These are phyloP conservation scores for Syndactyla subalaris DNA, from an alignment of 2,797 vertebrate genomes.

Conservation along the genomic window DNA sequence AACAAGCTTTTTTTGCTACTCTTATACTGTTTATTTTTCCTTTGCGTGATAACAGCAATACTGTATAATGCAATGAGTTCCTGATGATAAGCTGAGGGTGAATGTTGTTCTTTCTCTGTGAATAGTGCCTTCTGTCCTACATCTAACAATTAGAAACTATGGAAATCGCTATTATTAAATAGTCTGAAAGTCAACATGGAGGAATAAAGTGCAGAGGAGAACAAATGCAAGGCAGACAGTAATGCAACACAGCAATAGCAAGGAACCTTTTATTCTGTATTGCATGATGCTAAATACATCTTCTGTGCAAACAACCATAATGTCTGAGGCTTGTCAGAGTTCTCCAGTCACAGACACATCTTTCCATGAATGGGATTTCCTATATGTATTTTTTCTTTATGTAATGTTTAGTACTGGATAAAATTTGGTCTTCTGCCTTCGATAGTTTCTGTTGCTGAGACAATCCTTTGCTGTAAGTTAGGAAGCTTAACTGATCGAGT, in stretches of 20 bases:
- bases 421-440: background rate
- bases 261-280: background rate
- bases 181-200: background rate
- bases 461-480: background rate
- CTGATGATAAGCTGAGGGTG: background rate
- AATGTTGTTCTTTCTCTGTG: background rate
- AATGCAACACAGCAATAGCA: background rate
- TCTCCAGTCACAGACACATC: background rate
- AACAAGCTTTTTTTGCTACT: background rate
- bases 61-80: background rate
- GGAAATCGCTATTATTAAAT: background rate
- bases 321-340: background rate
- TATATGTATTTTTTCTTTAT: background rate
- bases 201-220: background rate
- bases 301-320: background rate
- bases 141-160: background rate
- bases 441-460: background rate
- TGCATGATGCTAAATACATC: background rate
- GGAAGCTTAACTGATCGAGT: background rate
- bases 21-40: background rate
- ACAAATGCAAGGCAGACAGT: background rate
- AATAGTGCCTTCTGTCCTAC: background rate
- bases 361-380: background rate
- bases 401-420: background rate
- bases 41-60: background rate